Percentiles rank a stretch among this genome's conserved stretches.
These are phyloP conservation scores for Aphelocoma californica DNA, from an alignment of 2,797 vertebrate genomes.

Conservation along the genomic window DNA sequence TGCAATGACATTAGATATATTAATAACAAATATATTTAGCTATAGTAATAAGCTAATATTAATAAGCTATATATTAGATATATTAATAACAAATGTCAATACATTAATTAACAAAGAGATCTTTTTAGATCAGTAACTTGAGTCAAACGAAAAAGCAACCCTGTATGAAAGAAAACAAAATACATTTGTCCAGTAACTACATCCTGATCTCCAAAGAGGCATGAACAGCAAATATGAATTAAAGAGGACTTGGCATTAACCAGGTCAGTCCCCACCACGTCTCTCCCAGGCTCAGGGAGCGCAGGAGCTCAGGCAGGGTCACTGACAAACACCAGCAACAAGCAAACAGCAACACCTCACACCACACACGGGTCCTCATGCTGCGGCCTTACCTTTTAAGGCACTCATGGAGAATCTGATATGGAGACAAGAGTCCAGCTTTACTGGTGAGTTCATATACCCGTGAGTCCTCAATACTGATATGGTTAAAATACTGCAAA, in stretches of 20 bases:
- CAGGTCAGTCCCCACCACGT: fast-evolving
- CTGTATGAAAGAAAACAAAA: not conserved
- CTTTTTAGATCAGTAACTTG: not conserved
- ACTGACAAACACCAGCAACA: not conserved
- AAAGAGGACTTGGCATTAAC: not conserved
- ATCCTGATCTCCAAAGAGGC: not conserved
- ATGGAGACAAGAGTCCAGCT: slow-evolving; percentile 97
- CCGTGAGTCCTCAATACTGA: slow-evolving; percentile 99
- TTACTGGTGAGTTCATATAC: slow-evolving; percentile 99
- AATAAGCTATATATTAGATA: not conserved
- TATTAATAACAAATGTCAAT: not conserved
- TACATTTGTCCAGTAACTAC: not conserved
- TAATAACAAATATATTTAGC: not conserved
- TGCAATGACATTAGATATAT: not conserved
- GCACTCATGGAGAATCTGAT: slow-evolving; percentile 99
- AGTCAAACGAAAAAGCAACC: not conserved
- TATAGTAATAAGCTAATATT: too few relatives aligned
- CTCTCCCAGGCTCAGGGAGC: not conserved
- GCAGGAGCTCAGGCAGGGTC: not conserved
- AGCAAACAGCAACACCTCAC: fast-evolving
- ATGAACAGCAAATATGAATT: not conserved
- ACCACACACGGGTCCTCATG: fast-evolving
- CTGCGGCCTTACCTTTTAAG: slow-evolving; percentile 91
- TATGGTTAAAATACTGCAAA: slow-evolving; percentile 99
- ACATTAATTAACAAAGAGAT: not conserved